Evolutionary conservation across 2,113 vertebrate species (phyloP), one percentile per base, ranked within the genome.

Genomic region (Alethe castanea): DNA sequence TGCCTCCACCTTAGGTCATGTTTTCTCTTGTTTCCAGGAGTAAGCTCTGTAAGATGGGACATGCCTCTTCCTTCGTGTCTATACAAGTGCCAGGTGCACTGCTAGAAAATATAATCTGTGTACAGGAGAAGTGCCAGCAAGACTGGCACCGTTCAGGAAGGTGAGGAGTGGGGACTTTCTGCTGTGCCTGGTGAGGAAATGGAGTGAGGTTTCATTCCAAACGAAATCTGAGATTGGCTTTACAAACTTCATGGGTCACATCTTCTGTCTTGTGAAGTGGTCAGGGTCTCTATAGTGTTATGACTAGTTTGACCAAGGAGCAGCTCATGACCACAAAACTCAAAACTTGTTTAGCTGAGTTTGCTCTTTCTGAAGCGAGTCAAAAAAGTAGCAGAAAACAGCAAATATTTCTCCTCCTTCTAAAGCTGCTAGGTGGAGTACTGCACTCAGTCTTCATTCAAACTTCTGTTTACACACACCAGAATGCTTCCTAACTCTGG

Each of bases 21-120:
- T 93, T 81, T 84, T 48, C 29, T 45, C 66, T 72, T 47, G 42
- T 93, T 97, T 92, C 40, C 67, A 91, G 85, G 54, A 80, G 59
- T 33, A 73, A 88, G 25, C 60, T 69, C 22, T 94, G 65, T 86
- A 38, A 87, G 72, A 90, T 44, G 33, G 85, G 48, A 29, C 85
- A 71, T 88, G 93, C 69, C 67, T 83, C 48, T 62, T 52, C 9
- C 47, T 90, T 92, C 90, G 9, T 84, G 92, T 86, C 93, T 74
- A n/a, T 60, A 88, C 93, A 92, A 83, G 92, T 71, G 81, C 78
- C 59, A 76, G 31, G n/a, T 77, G 67, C 62, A 70, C 79, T 67
- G 64, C 82, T 92, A 83, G 40, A 48, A 86, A 87, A 92, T 50
- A 70, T 42, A 78, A 86, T 78, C 82, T 44, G 29, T 80, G 26